phyloP scores from a whole-genome alignment of 2,113 vertebrate genomes.

The Reinhardtius hippoglossoides region DNA sequence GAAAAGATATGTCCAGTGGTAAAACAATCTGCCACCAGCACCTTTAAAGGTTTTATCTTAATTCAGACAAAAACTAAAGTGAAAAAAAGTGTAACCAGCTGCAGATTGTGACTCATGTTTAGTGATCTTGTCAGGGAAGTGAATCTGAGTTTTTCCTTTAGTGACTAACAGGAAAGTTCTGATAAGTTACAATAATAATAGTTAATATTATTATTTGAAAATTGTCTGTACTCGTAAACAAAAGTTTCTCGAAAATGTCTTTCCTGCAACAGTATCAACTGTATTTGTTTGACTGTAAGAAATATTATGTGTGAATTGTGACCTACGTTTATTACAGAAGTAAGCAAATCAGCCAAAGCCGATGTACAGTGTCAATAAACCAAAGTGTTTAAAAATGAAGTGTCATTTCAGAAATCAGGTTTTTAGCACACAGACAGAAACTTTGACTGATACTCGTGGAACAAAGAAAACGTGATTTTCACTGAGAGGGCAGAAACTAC shows the following conservation, averaged over 20 bases:
- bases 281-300: constrained; percentile 9
- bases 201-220: background rate
- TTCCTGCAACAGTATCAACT: background rate
- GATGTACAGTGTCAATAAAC: constrained; percentile 39
- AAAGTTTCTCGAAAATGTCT: constrained; percentile 5
- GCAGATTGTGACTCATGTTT: too few relatives aligned
- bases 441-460: constrained; percentile 46
- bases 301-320: background rate
- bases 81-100: too few relatives aligned
- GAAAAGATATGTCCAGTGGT: too few relatives aligned
- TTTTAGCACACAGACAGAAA: constrained; percentile 41
- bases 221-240: background rate
- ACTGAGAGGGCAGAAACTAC: constrained; percentile 48
- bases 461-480: constrained; percentile 29
- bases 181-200: background rate
- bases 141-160: too few relatives aligned
- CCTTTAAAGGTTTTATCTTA: too few relatives aligned
- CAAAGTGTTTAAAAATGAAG: background rate
- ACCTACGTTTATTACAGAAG: background rate
- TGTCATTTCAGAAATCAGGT: background rate
- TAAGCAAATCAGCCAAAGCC: constrained; percentile 33
- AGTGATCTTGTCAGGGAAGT: background rate
- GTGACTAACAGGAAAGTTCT: background rate
- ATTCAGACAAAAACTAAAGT: too few relatives aligned
- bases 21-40: too few relatives aligned